phyloP scores from a whole-genome alignment of 2,113 vertebrate genomes.

The Apodemus sylvaticus region DNA sequence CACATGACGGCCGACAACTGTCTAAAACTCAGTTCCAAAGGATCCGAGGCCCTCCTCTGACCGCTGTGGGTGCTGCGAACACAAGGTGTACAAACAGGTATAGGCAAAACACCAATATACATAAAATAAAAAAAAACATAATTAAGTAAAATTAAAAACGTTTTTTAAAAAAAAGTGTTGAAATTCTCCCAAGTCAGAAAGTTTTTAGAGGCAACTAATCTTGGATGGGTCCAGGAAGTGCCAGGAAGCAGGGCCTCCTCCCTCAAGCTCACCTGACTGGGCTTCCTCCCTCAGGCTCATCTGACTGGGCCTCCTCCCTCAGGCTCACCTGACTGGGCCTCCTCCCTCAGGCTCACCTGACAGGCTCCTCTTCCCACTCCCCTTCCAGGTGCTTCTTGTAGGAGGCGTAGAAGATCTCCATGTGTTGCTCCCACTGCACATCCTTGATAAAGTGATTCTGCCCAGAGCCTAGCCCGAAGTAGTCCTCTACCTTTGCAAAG shows the following conservation, averaged over 20 bases:
- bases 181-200: background rate
- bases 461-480: constrained; percentile 84
- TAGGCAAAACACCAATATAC: background rate
- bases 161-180: background rate
- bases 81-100: background rate
- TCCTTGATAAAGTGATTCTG: constrained; percentile 85
- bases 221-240: background rate
- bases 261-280: background rate
- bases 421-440: constrained; percentile 82
- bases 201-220: background rate
- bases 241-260: background rate
- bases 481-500: constrained; percentile 82
- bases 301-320: background rate
- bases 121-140: background rate
- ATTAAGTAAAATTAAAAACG: background rate
- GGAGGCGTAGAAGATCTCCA: constrained; percentile 76
- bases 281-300: background rate
- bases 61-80: background rate
- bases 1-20: background rate
- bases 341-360: constrained; percentile 77
- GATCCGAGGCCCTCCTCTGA: background rate
- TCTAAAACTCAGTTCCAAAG: background rate
- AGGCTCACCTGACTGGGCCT: background rate
- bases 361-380: constrained; percentile 65
- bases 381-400: constrained; percentile 76